phyloP scores from a whole-genome alignment of 1,140 invertebrate genomes.

The Drosophila pruinosa region DNA sequence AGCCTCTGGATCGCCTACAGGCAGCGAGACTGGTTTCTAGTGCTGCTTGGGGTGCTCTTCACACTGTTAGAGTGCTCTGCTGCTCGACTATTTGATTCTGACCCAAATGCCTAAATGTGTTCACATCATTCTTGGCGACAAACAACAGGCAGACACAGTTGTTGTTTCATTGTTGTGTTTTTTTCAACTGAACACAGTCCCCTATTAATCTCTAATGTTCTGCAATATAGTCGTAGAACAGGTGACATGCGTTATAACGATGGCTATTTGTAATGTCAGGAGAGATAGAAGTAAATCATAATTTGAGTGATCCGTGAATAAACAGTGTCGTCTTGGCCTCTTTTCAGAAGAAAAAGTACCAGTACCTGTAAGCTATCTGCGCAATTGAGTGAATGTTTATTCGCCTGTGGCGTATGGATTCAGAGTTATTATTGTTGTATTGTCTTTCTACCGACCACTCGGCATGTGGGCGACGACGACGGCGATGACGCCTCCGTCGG shows the following conservation, averaged over 20 bases:
- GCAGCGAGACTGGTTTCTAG: constrained; percentile 14
- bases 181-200: not conserved
- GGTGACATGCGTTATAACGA: constrained; percentile 6
- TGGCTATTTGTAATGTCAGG: not conserved
- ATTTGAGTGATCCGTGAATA: not conserved
- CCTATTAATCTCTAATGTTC: constrained; percentile 3
- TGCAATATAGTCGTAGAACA: constrained; percentile 10
- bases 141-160: constrained; percentile 17
- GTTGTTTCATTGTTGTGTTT: too few species aligned
- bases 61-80: not conserved
- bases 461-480: constrained; percentile 54
- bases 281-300: not conserved
- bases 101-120: constrained; percentile 66
- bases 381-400: not conserved
- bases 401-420: constrained; percentile 1
- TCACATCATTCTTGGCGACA: constrained; percentile 49
- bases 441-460: constrained; percentile 6
- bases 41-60: not conserved
- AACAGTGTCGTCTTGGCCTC: constrained; percentile 18
- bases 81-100: constrained; percentile 54
- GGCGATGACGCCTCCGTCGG: constrained; percentile 41
- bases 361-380: constrained; percentile 11
- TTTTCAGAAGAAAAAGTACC: not conserved
- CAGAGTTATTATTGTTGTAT: constrained; percentile 24
- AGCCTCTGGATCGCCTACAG: constrained; percentile 19